phyloP scores from a whole-genome alignment of 2,888 invertebrate species.

The Agriopis aurantiaria region DNA sequence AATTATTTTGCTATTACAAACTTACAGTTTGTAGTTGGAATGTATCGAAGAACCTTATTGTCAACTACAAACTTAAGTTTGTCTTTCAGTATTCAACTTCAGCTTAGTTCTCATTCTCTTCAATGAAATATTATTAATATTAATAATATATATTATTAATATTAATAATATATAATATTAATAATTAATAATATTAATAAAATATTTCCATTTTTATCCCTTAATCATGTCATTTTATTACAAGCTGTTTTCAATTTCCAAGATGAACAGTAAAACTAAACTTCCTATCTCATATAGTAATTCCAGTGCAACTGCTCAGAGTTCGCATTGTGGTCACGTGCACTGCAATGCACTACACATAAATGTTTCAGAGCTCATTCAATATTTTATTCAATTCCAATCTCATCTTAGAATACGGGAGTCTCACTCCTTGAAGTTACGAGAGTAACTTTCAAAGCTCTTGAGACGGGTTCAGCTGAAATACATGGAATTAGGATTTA shows the following conservation, averaged over 20 bases:
- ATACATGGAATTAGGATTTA: conserved; percentile 35
- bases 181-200: no score
- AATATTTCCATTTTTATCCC: no score
- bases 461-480: conserved; percentile 33
- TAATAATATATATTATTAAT: no score
- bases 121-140: no score
- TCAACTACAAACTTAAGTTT: no score
- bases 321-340: conserved; percentile 44
- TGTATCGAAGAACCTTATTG: no score
- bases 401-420: conserved; percentile 44
- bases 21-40: no score
- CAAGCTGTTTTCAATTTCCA: conserved; percentile 31
- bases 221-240: background rate
- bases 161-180: no score
- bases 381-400: conserved; percentile 50
- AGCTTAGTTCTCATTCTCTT: no score
- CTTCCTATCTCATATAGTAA: conserved; percentile 38
- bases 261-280: conserved; percentile 44
- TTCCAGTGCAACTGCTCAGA: conserved; percentile 34
- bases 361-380: conserved; percentile 46
- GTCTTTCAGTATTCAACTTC: no score
- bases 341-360: conserved; percentile 41
- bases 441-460: conserved; percentile 41
- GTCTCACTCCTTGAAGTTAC: conserved; percentile 41
- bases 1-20: no score